Percentiles rank a stretch among this genome's conserved stretches.
Conservation (phyloP, 37 sponge, comb jelly and placozoan species). For the Chondrosia reniformis region DNA sequence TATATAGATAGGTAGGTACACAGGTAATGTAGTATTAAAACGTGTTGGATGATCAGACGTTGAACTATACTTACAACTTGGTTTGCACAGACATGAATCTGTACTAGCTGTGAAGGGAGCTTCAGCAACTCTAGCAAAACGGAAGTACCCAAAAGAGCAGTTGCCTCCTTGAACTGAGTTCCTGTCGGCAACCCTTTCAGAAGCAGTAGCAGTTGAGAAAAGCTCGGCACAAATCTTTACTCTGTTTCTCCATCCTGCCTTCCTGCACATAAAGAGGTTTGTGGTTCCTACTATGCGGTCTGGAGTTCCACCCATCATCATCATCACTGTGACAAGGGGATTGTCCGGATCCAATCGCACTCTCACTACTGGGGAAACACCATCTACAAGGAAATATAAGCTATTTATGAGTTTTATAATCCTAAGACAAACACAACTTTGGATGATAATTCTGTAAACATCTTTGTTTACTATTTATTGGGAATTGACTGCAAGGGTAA, state of each 20-base stretch:
- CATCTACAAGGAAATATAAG: no score
- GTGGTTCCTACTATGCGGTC: neutral
- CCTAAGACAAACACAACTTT: no score
- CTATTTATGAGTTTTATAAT: no score
- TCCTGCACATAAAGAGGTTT: neutral
- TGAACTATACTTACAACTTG: neutral
- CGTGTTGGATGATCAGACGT: no score
- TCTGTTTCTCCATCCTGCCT: neutral
- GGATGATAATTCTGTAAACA: no score
- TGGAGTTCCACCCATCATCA: slow-evolving; percentile 1
- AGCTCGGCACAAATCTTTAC: neutral
- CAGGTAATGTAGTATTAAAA: no score
- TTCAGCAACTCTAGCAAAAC: neutral
- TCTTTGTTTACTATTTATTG: neutral
- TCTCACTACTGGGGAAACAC: neutral
- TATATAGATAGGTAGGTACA: no score
- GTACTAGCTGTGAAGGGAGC: neutral
- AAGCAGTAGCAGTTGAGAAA: slow-evolving; percentile 1
- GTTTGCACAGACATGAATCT: neutral
- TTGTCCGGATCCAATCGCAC: neutral
- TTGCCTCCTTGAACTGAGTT: slow-evolving; percentile 4
- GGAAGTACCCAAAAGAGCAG: slow-evolving; percentile 24
- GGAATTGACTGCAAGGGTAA: neutral
- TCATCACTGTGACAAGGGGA: neutral
- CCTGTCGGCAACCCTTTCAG: neutral